phyloP scores from a whole-genome alignment of 2,888 invertebrate species.

The Amphipyra tragopoginis region DNA sequence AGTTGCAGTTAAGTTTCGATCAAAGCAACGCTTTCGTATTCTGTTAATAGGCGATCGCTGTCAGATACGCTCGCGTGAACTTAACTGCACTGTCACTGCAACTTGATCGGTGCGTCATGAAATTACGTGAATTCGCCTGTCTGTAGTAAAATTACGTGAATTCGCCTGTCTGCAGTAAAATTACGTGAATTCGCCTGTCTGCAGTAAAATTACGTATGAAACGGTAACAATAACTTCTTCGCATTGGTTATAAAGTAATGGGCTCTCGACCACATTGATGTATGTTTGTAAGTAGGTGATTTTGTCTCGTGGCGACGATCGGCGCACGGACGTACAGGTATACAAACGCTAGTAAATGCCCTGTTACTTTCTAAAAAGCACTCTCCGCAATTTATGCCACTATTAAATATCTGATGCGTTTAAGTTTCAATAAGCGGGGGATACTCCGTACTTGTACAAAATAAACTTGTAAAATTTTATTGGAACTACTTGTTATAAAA shows the following conservation, averaged over 20 bases:
- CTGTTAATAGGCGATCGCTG: too few relatives aligned
- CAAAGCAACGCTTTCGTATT: too few relatives aligned
- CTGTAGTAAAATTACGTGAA: conserved; percentile 32
- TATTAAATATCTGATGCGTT: conserved; percentile 76
- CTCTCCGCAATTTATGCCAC: conserved; percentile 68
- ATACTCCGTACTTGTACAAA: conserved; percentile 87
- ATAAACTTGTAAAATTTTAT: conserved; percentile 88
- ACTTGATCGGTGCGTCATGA: too few relatives aligned
- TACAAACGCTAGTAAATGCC: conserved; percentile 56
- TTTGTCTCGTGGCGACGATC: conserved; percentile 69
- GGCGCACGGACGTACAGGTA: conserved; percentile 82
- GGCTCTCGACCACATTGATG: conserved; percentile 54
- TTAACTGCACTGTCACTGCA: too few relatives aligned
- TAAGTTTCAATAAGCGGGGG: conserved; percentile 78
- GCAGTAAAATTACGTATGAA: conserved; percentile 22
- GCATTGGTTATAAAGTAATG: conserved; percentile 59
- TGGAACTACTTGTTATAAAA: conserved; percentile 89
- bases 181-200: conserved; percentile 26
- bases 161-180: conserved; percentile 36
- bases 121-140: too few relatives aligned
- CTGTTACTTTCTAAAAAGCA: conserved; percentile 65
- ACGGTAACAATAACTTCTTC: not conserved
- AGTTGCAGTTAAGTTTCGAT: too few relatives aligned
- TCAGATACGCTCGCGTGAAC: too few relatives aligned
- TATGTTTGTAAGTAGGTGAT: conserved; percentile 52